These are phyloP conservation scores for Chauna torquata DNA, from an alignment of 2,113 vertebrate species.

Conservation along the genomic window DNA sequence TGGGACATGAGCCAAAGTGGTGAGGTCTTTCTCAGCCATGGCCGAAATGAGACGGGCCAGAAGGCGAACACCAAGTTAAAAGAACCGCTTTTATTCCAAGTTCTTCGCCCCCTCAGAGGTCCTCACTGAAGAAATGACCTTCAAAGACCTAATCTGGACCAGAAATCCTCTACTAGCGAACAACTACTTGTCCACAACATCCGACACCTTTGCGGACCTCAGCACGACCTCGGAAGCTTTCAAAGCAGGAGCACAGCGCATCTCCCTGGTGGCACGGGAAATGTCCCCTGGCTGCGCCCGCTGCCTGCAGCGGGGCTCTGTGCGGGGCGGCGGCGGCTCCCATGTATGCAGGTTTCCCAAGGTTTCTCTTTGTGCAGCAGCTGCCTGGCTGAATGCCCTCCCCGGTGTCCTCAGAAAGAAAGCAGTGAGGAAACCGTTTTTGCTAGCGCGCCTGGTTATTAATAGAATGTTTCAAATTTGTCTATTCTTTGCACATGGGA, in stretches of 20 bases:
- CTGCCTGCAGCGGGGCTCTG: background rate
- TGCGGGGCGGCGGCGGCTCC: background rate
- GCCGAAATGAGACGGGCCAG: background rate
- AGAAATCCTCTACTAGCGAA: background rate
- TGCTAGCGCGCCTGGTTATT: slow-evolving; percentile 37
- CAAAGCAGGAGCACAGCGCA: background rate
- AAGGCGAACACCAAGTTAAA: background rate
- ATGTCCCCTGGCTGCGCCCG: background rate
- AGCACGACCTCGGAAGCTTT: rapidly evolving
- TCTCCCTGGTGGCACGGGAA: background rate
- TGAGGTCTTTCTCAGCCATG: background rate
- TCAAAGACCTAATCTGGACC: background rate
- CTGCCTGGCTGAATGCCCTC: slow-evolving; percentile 26
- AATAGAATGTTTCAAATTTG: slow-evolving; percentile 60
- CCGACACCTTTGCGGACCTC: background rate
- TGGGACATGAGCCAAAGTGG: background rate
- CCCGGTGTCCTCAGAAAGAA: slow-evolving; percentile 35
- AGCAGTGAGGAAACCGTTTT: slow-evolving; percentile 30
- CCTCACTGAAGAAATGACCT: background rate
- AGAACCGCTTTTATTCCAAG: background rate
- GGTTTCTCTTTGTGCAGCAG: slow-evolving; percentile 30
- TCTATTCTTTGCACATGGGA: slow-evolving; percentile 61
- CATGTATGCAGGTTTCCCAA: slow-evolving; percentile 30
- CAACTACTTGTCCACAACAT: rapidly evolving
- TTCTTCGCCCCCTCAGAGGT: background rate